Base-by-base conservation (phyloP, 2,888 invertebrate genomes). In the Cryptophagus acutangulus region DNA sequence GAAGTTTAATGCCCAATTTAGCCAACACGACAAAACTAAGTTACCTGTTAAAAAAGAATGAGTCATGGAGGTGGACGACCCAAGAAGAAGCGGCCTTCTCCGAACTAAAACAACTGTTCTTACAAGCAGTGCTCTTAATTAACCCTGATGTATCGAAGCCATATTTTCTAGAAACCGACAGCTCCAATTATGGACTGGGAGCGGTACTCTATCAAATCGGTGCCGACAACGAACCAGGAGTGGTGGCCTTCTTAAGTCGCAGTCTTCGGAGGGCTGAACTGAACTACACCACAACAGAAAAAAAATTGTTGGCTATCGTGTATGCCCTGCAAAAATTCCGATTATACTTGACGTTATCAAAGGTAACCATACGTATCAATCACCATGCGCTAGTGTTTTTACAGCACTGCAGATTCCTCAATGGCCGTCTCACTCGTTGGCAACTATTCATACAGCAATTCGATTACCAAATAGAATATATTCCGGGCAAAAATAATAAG, bases 401-500 rank as follows among this genome's bases (percentile, higher is more conserved):
- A n/a, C n/a, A 33, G 10, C 25, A 36, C 1, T 24, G 33, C 13
- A 33, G 26, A 33, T 36, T n/a, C n/a, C n/a, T n/a, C n/a, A n/a
- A n/a, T n/a, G n/a, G 16, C n/a, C 17, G 44, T 13, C 37, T 44
- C 2, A 15, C 40, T 17, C 36, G 40, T 14, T 36, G 44, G 44
- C 10, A 29, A 5, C 12, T 35, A 1, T 24, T 38, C 17, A 10
- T 40, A 2, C 39, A 44, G 17, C 34, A 43, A 33, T 43, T 24
- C 24, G 10, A 36, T 3, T 43, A 29, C 33, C 17, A 28, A 2
- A 43, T 42, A 15, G 1, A 12, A 17, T 20, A 43, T 13, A 35
- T 10, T 5, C 34, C 38, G 9, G 42, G 42, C 2, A 38, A 38
- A 18, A 37, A 45, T 8, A 41, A 39, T 15, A 10, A 38, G n/a